These are phyloP conservation scores for Neodon shergylaensis DNA, from an alignment of 2,113 vertebrate species.

Conservation along the genomic window DNA sequence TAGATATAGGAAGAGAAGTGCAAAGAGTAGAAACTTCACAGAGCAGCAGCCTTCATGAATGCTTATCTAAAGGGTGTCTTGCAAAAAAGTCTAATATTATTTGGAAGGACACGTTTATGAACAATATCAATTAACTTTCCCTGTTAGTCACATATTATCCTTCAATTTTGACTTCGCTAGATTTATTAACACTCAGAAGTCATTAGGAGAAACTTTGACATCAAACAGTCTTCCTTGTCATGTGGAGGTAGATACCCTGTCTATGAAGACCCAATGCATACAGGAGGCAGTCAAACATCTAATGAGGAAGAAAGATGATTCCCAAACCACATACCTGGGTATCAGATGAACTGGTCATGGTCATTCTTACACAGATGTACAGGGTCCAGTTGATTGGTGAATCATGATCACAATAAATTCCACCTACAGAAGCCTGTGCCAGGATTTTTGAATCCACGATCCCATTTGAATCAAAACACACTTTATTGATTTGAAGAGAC, in stretches of 20 bases:
- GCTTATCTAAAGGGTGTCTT: background rate
- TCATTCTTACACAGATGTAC: too few species aligned
- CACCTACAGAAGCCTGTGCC: too few species aligned
- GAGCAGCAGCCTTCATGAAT: rapidly evolving
- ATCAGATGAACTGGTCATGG: too few species aligned
- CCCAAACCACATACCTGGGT: too few species aligned
- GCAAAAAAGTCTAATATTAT: background rate
- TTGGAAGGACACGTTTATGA: background rate
- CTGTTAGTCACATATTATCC: background rate
- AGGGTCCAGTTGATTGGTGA: too few species aligned
- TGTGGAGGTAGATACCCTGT: background rate
- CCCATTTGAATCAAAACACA: too few species aligned
- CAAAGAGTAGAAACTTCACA: background rate
- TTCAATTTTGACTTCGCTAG: background rate
- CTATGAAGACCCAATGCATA: background rate
- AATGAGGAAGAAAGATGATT: too few species aligned
- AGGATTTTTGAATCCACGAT: too few species aligned
- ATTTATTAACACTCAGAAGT: background rate
- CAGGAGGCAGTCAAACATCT: background rate
- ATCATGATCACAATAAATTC: too few species aligned
- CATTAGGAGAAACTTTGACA: background rate
- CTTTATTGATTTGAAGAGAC: too few species aligned
- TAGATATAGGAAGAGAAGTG: rapidly evolving
- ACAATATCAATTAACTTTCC: background rate
- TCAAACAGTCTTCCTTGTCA: background rate